Evolutionary conservation across 2,113 vertebrate species (phyloP).

Genomic region (Geothlypis trichas): DNA sequence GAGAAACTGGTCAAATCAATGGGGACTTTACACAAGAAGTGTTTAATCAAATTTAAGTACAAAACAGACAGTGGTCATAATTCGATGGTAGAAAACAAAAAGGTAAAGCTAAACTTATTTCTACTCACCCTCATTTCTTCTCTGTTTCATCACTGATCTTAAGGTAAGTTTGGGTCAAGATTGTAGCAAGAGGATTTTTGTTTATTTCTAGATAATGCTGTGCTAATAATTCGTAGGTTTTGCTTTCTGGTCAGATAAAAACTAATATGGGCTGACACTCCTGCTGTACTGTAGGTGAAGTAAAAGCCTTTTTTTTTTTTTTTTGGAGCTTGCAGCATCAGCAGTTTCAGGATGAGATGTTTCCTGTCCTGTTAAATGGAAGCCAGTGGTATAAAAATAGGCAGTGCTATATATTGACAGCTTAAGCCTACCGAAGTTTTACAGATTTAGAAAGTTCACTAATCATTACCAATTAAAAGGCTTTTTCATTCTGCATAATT

Average conservation of each 20-base stretch:
- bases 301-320: background rate
- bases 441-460: slow-evolving; percentile 53
- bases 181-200: background rate
- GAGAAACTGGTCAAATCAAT: background rate
- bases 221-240: background rate
- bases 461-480: slow-evolving; percentile 35
- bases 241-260: background rate
- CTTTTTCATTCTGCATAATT: slow-evolving; percentile 17
- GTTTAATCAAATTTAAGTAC: background rate
- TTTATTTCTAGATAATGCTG: background rate
- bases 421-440: background rate
- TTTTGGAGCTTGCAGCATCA: background rate
- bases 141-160: background rate
- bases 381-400: slow-evolving; percentile 58
- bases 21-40: background rate
- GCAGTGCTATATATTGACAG: slow-evolving; percentile 20
- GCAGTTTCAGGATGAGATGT: slow-evolving; percentile 21
- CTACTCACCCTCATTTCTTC: background rate
- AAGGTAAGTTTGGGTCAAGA: background rate
- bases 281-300: background rate
- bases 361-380: slow-evolving; percentile 13
- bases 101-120: background rate
- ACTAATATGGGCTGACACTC: background rate
- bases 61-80: background rate
- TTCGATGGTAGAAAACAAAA: background rate